Evolutionary conservation across 2,797 vertebrate species (phyloP), one percentile per base, ranked within the genome.

Genomic region (Lates japonicus): DNA sequence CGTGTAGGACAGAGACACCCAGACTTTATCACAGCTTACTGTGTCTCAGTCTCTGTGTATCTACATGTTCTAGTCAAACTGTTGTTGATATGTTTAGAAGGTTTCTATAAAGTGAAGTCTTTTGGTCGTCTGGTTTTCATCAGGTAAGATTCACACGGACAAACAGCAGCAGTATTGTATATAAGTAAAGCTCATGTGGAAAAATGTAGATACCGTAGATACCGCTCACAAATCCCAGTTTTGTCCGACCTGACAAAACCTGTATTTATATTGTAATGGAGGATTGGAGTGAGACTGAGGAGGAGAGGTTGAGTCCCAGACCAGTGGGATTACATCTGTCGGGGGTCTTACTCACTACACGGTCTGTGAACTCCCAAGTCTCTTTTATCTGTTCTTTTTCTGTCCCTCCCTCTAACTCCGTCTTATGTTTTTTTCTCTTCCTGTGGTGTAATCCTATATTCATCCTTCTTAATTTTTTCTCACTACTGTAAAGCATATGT

Each of bases 261-360:
- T 79, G 78, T 75, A 73, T 76, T 77, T 44, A 81, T 76, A 82
- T 82, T 81, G 41, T 74, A 82, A 83, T 86, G 9, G 13, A 22
- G 70, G 73, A 60, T 85, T 71, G 69, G 55, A 68, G 60, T 63
- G 63, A 60, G 70, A 52, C 25, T 10, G 31, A 84, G 78, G 58
- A 71, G 29, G 46, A 76, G 81, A 84, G 79, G 67, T 84, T 85
- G 70, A 46, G 58, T 44, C 58, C 46, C 35, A 71, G 66, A 84
- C 68, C 79, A 65, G 58, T 22, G 46, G 77, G 88, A 85, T 90
- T 87, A 86, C 70, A 83, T 90, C 77, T 70, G 48, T 81, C 81
- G 83, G 81, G 70, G 63, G 19, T 76, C 70, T 85, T 82, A 77
- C 79, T 81, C 81, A 78, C 83, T 87, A 84, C 74, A 87, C 69